Conservation (phyloP, 1,140 invertebrate genomes). For the Goniozus legneri region DNA sequence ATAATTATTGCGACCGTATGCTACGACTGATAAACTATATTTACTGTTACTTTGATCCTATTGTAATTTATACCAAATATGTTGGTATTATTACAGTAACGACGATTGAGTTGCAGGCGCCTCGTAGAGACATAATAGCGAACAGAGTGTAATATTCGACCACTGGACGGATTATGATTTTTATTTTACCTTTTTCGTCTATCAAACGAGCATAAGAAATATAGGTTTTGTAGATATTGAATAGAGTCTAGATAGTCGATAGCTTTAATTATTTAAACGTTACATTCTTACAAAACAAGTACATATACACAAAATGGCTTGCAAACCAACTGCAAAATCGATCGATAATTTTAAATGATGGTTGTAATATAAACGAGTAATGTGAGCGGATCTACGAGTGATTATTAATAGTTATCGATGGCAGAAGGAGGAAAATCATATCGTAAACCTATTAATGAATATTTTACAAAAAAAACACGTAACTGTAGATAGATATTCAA, state of each 20-base stretch:
- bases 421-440: constrained; percentile 48
- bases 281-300: no score
- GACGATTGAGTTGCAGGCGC: no score
- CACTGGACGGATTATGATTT: background rate
- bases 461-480: constrained; percentile 47
- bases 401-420: constrained; percentile 21
- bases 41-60: no score
- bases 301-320: constrained; percentile 5
- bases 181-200: constrained; percentile 28
- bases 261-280: constrained; percentile 55
- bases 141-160: background rate
- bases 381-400: constrained; percentile 21
- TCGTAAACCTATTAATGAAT: constrained; percentile 54
- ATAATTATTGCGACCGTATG: no score
- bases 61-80: no score
- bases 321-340: constrained; percentile 11
- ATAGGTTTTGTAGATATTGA: constrained; percentile 52
- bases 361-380: constrained; percentile 33
- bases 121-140: no score
- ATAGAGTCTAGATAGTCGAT: constrained; percentile 48
- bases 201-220: constrained; percentile 37
- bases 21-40: no score
- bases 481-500: constrained; percentile 49
- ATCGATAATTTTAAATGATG: constrained; percentile 11
- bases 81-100: no score